Base-by-base conservation (phyloP, 2,113 vertebrate species). In the Tragelaphus imberbis region DNA sequence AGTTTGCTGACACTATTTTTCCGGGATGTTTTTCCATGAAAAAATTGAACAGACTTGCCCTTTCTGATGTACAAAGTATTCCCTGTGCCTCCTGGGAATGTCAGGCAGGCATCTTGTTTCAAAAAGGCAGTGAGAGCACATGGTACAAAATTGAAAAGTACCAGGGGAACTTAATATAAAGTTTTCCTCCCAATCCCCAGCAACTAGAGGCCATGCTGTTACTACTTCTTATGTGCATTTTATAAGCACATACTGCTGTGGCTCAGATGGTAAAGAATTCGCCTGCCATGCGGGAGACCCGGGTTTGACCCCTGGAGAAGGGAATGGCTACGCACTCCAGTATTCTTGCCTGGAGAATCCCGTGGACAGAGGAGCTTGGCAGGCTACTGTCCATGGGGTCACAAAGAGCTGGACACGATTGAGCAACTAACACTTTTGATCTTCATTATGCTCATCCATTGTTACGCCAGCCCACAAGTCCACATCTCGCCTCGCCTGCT, bases 401-500 rank as follows among this genome's bases (percentile, higher is more conserved):
- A 40, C n/a, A 40, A 71, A 71, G 68, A 71, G n/a, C 12, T 71
- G 68, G 68, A 71, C n/a, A 23, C 0, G 1, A 71, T 6, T 23
- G 68, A 71, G n/a, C 10, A 10, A 71, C 19, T 71, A 40, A 68
- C 17, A n/a, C 65, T 68, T 68, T 68, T 36, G 33, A 36, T 36
- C 33, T 68, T 36, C 19, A 16, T 21, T 6, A 6, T 5, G 30
- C 51, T 7, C 21, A 25, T 23, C 12, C 17, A 10, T 11, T 14
- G 1, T 30, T 2, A 2, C 1, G 10, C 49, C 21, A 19, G 21
- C 44, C 21, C 2, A 10, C 11, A 15, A 56, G 28, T 2, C 19
- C 11, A 3, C 6, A 14, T n/a, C 17, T 30, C 0, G 0, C n/a
- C 28, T 17, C 3, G 7, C 7, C 23, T 0, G 1, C 10, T 5